Conservation (phyloP, 2,113 vertebrate genomes). For the Helogale parvula region DNA sequence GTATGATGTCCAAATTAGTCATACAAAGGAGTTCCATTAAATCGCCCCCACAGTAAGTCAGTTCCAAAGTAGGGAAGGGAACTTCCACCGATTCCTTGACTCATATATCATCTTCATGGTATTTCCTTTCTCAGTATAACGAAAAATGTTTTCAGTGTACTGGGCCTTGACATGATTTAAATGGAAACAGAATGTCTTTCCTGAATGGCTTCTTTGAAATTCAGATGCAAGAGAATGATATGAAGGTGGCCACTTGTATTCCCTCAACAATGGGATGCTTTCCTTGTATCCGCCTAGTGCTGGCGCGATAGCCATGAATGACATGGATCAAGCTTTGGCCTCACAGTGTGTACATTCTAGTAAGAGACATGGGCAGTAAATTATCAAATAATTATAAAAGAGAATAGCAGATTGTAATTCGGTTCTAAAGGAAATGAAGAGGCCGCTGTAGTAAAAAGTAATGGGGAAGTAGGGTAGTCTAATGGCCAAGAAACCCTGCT, state of each 20-base stretch:
- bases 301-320: neutral
- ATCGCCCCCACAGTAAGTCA: neutral
- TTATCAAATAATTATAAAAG: neutral
- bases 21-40: neutral
- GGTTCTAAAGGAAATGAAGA: neutral
- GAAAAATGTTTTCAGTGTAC: neutral
- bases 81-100: neutral
- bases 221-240: neutral
- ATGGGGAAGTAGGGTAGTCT: accelerated
- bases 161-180: neutral
- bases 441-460: neutral
- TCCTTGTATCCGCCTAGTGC: neutral
- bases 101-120: neutral
- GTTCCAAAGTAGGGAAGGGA: slow-evolving; percentile 27
- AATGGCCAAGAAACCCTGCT: neutral
- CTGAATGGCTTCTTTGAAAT: neutral
- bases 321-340: neutral
- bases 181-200: neutral
- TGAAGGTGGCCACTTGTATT: neutral
- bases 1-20: slow-evolving; percentile 1
- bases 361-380: neutral
- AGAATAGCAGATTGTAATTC: neutral
- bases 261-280: neutral
- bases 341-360: neutral
- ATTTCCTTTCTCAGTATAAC: neutral